Base-by-base conservation (phyloP, 2,888 invertebrate species). In the Pandemis cinnamomeana region DNA sequence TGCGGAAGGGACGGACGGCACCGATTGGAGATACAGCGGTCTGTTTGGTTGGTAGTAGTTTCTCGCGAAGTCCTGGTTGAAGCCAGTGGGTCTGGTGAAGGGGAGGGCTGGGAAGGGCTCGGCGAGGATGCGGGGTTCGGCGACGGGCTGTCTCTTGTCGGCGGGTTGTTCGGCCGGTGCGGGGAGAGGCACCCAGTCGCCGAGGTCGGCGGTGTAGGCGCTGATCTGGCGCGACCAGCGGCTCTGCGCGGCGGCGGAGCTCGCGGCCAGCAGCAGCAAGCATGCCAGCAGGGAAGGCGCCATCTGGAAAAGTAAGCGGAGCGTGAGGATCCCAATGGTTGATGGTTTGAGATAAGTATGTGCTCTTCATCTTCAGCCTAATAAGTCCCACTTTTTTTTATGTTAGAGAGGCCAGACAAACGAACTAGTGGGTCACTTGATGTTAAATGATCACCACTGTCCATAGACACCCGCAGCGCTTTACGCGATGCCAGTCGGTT, bases 171-270 rank as follows among this genome's bases (percentile, higher is more conserved):
- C 91, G 7, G 89, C 79, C 5, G 94, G 92, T 1, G 86, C 88
- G 1, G 89, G 77, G 0, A 94, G 82, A 0, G 94, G 94, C 11
- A 93, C 90, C 94, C 94, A 94, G 84, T 94, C 94, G 77, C 91
- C 85, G 72, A 91, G 90, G 77, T 93, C 94, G 36, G 93, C 85
- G 46, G 91, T 93, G 81, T 93, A 93, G 7, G 92, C 87, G 84
- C 93, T 93, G 84, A 94, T 91, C 78, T 94, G 94, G 11, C 94
- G 88, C 20, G 94, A 94, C 94, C 94, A 94, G 84, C 94, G 86
- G n/a, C 88, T 81, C 77, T 89, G 89, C 58, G 89, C 88, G 76
- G 86, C 87, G 11, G 84, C 85, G 78, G 84, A 79, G 71, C 86
- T 82, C 75, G 84, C 78, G 44, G 86, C 85, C 53, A 90, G 81